Evolutionary conservation across 2,797 vertebrate genomes (phyloP).

Genomic region (Epinephelus awoara): DNA sequence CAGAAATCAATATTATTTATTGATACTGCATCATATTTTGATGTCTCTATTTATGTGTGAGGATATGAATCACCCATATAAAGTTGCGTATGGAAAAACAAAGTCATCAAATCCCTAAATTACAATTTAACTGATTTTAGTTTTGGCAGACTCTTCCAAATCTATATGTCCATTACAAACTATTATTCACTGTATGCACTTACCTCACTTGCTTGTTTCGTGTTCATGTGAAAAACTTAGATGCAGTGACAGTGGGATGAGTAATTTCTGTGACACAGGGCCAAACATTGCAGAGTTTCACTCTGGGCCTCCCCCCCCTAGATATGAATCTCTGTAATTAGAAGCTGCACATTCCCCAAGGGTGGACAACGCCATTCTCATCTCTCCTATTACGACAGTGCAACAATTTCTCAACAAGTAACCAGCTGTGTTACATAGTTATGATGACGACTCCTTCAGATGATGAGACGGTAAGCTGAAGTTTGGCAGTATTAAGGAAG

Average conservation of each 20-base stretch:
- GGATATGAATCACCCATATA: not conserved
- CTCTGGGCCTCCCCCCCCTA: conserved; percentile 29
- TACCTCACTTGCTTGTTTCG: conserved; percentile 14
- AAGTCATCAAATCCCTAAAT: conserved; percentile 2
- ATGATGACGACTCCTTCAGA: not conserved
- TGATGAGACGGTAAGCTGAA: not conserved
- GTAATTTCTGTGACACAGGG: conserved; percentile 38
- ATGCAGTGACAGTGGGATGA: conserved; percentile 33
- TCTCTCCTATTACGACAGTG: conserved; percentile 13
- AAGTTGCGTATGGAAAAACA: not conserved
- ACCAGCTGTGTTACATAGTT: not conserved
- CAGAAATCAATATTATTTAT: conserved; percentile 26
- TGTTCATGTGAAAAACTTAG: conserved; percentile 33
- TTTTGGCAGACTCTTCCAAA: not conserved
- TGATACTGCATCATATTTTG: conserved; percentile 18
- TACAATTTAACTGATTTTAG: not conserved
- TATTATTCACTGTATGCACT: not conserved
- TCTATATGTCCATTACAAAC: no score
- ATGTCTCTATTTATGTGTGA: conserved; percentile 6
- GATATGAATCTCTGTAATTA: conserved; percentile 46
- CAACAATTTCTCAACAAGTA: not conserved
- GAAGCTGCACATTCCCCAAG: conserved; percentile 33
- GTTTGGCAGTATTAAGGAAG: not conserved
- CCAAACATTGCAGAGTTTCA: conserved; percentile 51
- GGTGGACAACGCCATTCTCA: conserved; percentile 23